Evolutionary conservation across 2,113 vertebrate genomes (phyloP).

Genomic region (Nannospalax galili): DNA sequence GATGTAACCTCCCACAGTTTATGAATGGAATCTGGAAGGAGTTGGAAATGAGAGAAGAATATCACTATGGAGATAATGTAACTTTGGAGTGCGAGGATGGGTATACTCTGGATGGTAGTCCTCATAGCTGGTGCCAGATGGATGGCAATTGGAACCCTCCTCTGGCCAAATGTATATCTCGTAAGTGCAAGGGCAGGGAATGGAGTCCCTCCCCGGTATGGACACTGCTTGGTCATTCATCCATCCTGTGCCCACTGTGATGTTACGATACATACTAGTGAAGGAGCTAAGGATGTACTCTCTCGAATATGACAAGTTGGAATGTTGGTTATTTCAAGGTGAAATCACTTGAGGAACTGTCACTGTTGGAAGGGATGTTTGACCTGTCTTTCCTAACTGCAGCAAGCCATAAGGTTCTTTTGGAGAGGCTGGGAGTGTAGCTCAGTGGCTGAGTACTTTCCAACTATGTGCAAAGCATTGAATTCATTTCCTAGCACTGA

Average conservation of each 20-base stretch:
- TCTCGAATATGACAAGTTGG: not conserved
- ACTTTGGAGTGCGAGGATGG: slow-evolving; percentile 81
- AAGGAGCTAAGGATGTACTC: no score
- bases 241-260: not conserved
- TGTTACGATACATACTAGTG: not conserved
- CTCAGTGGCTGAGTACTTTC: no score
- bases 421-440: no score
- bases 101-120: slow-evolving; percentile 72
- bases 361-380: not conserved
- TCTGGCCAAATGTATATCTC: slow-evolving; percentile 77
- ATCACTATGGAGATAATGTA: slow-evolving; percentile 66
- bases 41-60: not conserved
- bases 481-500: not conserved
- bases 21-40: not conserved
- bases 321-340: not conserved
- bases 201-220: not conserved
- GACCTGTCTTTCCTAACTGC: no score
- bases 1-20: slow-evolving; percentile 43
- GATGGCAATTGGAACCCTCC: slow-evolving; percentile 82
- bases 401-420: not conserved
- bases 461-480: not conserved
- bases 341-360: not conserved
- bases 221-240: not conserved
- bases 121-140: slow-evolving; percentile 77
- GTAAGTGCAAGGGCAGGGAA: slow-evolving; percentile 66